Base-by-base conservation (phyloP, 2,888 invertebrate genomes). In the Xylophagus ater region DNA sequence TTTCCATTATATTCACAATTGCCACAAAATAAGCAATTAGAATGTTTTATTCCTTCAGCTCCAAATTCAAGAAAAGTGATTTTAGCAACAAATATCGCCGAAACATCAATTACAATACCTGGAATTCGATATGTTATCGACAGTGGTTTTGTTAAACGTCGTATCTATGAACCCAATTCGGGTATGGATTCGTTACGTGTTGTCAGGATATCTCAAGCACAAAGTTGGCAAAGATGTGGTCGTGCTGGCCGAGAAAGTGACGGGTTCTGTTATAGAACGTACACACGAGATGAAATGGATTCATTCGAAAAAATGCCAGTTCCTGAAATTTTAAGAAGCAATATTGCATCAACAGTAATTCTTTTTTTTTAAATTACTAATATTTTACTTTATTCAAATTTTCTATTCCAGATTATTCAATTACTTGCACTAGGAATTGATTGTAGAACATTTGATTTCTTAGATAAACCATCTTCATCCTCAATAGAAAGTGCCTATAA, bases 21-120 rank as follows among this genome's bases (percentile, higher is more conserved):
- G 40, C 83, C 93, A 1, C 78, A 85, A 26, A 69, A 75, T 14
- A 88, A 88, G 52, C 92, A 96, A 66, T 68, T 93, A 55, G 81
- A 81, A 56, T 90, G 88, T 14, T 94, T 94, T 70, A 71, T 76
- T 43, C 72, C 75, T 1, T 71, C 80, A 2, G 78, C 83, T 3
- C 65, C 72, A 4, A 81, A 81, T 42, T 76, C 76, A 13, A 72
- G 97, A 37, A 98, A 97, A 69, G 78, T 97, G 17, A 81, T 98
- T 19, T 70, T 98, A 34, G 82, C 94, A 5, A 98, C 98, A 20
- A 98, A 98, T 62, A 88, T 98, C 47, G 97, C 98, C 0, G 98
- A 98, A 68, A 92, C 97, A 0, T 97, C 96, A 3, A 77, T 98
- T 19, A 98, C 97, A 0, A 96, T 98, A 51, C 83, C 83, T 40